Conservation (phyloP, 2,113 vertebrate species). For the Scolopax mira region DNA sequence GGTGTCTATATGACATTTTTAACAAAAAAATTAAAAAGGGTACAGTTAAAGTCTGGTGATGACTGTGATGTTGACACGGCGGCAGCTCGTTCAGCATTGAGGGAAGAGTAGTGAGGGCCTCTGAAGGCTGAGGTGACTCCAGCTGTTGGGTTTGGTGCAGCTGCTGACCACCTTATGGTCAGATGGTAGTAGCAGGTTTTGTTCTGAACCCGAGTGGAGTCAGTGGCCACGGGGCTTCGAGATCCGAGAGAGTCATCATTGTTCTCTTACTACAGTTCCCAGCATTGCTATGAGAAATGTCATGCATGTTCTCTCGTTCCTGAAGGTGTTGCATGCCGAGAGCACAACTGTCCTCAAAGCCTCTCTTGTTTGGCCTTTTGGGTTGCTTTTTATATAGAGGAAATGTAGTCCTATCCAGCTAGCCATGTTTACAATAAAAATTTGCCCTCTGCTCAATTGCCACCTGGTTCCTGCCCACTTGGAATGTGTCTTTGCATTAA, state of each 20-base stretch:
- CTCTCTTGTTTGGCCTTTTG: not conserved
- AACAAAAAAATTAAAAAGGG: constrained; percentile 76
- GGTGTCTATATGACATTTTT: constrained; percentile 76
- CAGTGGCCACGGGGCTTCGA: not conserved
- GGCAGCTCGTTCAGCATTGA: not conserved
- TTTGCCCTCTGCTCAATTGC: not conserved
- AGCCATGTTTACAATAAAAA: not conserved
- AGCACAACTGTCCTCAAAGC: not conserved
- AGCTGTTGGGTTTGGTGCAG: not conserved
- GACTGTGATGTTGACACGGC: constrained; percentile 14
- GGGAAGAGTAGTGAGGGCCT: not conserved
- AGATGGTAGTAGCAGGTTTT: not conserved
- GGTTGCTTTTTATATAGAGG: not conserved
- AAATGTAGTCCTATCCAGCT: not conserved
- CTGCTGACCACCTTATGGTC: accelerated
- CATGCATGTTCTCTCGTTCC: not conserved
- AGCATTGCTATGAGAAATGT: not conserved
- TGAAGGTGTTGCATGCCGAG: not conserved
- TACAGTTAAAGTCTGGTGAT: constrained; percentile 49
- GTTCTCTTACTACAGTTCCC: not conserved
- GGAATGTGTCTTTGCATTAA: not conserved
- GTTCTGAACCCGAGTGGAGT: accelerated
- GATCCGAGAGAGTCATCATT: not conserved
- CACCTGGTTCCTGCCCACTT: not conserved
- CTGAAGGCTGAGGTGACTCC: not conserved